A percentile compares a stretch with the other conserved stretches of the same genome.
These are phyloP conservation scores for Eristalis pertinax DNA, from an alignment of 2,888 invertebrate genomes.

Conservation along the genomic window DNA sequence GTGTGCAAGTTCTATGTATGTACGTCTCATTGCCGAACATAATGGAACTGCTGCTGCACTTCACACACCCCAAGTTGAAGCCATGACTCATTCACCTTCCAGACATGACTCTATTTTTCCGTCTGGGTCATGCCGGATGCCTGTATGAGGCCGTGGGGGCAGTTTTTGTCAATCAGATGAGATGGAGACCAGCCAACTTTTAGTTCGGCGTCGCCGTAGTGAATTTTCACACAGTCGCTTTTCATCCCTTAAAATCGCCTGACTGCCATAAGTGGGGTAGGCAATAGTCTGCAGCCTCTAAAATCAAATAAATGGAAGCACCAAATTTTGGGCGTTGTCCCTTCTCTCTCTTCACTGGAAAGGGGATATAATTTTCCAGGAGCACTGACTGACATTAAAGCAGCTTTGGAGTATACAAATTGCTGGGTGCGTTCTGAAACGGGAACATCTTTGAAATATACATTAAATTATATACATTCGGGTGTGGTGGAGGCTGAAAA, in stretches of 20 bases:
- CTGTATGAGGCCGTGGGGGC: background rate
- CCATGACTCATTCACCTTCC: conserved; percentile 48
- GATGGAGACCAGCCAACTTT: background rate
- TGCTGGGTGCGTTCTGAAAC: background rate
- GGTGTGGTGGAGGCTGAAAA: background rate
- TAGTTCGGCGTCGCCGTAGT: background rate
- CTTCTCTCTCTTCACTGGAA: background rate
- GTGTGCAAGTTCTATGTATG: conserved; percentile 9
- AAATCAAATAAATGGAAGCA: too few relatives aligned
- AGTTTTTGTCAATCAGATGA: background rate
- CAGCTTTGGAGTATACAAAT: background rate
- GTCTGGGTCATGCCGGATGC: conserved; percentile 42
- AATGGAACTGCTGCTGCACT: conserved; percentile 2
- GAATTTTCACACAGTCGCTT: background rate
- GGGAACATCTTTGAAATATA: background rate
- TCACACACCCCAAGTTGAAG: background rate
- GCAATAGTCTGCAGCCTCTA: background rate
- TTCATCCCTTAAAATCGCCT: background rate
- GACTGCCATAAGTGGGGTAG: background rate
- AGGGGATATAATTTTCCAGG: background rate
- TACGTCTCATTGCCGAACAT: conserved; percentile 12
- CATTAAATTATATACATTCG: background rate
- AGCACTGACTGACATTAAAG: background rate
- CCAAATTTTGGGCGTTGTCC: background rate
- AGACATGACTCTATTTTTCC: conserved; percentile 37